These are phyloP conservation scores for Potamilus streckersoni DNA, from an alignment of 1,140 invertebrate genomes.

Conservation along the genomic window DNA sequence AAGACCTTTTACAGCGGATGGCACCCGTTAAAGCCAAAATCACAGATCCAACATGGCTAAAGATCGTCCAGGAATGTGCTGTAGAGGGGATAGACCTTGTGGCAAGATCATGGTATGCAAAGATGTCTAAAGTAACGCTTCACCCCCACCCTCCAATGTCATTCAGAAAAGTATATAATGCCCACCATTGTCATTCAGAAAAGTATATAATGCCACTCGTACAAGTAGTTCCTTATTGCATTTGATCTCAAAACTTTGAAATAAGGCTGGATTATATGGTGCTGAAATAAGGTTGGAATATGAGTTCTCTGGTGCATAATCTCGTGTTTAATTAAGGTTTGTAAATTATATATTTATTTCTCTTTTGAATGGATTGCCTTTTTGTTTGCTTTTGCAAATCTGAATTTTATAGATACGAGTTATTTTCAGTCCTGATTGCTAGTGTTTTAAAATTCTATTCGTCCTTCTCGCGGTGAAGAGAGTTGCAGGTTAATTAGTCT, in stretches of 20 bases:
- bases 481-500: background rate
- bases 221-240: too few species aligned
- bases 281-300: background rate
- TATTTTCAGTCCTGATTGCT: too few species aligned
- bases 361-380: too few species aligned
- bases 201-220: background rate
- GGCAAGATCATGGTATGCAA: conserved; percentile 38
- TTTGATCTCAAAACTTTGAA: too few species aligned
- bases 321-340: too few species aligned
- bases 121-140: background rate
- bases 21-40: conserved; percentile 36
- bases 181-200: too few species aligned
- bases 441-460: too few species aligned
- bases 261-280: too few species aligned
- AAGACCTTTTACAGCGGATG: conserved; percentile 37
- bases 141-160: background rate
- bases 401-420: too few species aligned
- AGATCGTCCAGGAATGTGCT: conserved; percentile 39
- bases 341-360: too few species aligned
- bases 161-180: background rate
- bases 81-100: conserved; percentile 37
- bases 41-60: conserved; percentile 43
- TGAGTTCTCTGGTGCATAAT: background rate
- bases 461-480: too few species aligned
- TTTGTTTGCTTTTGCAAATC: too few species aligned